Evolutionary conservation across 2,797 vertebrate species (phyloP).

Genomic region (Scolopax rusticola): DNA sequence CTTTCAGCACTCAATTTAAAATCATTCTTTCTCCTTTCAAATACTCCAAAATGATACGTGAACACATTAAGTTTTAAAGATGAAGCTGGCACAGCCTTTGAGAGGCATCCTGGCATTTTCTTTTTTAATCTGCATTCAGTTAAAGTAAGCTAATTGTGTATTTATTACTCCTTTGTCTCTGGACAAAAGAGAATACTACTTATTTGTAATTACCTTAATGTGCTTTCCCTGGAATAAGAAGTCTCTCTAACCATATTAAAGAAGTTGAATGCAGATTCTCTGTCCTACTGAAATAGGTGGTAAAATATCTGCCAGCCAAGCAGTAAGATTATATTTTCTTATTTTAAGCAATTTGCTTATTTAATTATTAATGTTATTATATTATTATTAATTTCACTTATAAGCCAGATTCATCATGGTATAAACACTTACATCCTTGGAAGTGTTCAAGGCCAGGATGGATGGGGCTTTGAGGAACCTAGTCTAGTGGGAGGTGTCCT

Average conservation of each 20-base stretch:
- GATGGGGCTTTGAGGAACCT: too few relatives aligned
- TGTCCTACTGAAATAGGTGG: not conserved
- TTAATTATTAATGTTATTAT: not conserved
- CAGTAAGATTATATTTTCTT: not conserved
- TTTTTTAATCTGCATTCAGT: not conserved
- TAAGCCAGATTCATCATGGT: not conserved
- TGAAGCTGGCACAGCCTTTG: not conserved
- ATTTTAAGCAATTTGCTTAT: not conserved
- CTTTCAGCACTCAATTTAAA: not conserved
- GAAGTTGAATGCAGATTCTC: not conserved
- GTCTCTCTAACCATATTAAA: not conserved
- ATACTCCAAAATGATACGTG: not conserved
- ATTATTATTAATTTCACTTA: not conserved
- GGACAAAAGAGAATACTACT: not conserved
- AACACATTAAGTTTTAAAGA: not conserved
- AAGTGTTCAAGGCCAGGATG: too few relatives aligned
- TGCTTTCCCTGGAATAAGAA: not conserved
- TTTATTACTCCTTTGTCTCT: not conserved
- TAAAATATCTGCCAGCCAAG: not conserved
- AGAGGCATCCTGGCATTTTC: not conserved
- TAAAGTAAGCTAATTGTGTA: not conserved
- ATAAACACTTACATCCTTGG: not conserved
- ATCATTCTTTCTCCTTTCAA: not conserved
- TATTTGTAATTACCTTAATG: not conserved
- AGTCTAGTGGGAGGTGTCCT: too few relatives aligned